phyloP scores from a whole-genome alignment of 2,888 invertebrate genomes.

The Epirrhoe tristata region DNA sequence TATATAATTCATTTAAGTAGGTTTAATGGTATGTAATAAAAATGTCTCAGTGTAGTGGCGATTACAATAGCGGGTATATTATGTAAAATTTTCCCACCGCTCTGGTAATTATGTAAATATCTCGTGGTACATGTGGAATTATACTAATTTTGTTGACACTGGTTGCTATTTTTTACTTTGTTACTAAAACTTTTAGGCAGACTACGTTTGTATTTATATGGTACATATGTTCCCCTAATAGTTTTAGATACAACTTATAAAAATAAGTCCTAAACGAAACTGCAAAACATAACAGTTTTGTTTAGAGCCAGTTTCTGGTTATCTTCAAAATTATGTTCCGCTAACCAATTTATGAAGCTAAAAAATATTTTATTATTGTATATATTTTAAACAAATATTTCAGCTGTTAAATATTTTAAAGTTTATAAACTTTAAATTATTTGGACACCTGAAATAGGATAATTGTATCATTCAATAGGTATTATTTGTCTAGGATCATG shows the following conservation, averaged over 20 bases:
- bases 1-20: conserved; percentile 34
- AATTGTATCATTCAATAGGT: background rate
- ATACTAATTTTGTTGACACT: conserved; percentile 39
- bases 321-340: conserved; percentile 18
- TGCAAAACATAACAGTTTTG: background rate
- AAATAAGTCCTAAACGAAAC: conserved; percentile 4
- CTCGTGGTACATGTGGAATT: conserved; percentile 23
- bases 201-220: conserved; percentile 9
- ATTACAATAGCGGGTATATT: conserved; percentile 71
- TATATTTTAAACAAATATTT: conserved; percentile 10
- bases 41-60: conserved; percentile 68
- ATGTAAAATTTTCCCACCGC: conserved; percentile 75
- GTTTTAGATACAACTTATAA: conserved; percentile 21
- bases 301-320: conserved; percentile 6
- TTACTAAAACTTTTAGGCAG: conserved; percentile 30
- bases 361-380: conserved; percentile 9
- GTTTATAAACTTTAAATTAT: conserved; percentile 12
- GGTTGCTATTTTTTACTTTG: conserved; percentile 39
- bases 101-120: conserved; percentile 66
- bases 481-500: background rate
- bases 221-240: conserved; percentile 17
- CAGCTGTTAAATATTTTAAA: conserved; percentile 11
- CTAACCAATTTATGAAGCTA: conserved; percentile 2
- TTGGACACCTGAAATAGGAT: conserved; percentile 5
- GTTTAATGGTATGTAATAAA: conserved; percentile 40